Percentiles rank a stretch among this genome's conserved stretches.
These are phyloP conservation scores for Bursaphelenchus mucronatus DNA, from an alignment of 1,140 invertebrate genomes.

Conservation along the genomic window DNA sequence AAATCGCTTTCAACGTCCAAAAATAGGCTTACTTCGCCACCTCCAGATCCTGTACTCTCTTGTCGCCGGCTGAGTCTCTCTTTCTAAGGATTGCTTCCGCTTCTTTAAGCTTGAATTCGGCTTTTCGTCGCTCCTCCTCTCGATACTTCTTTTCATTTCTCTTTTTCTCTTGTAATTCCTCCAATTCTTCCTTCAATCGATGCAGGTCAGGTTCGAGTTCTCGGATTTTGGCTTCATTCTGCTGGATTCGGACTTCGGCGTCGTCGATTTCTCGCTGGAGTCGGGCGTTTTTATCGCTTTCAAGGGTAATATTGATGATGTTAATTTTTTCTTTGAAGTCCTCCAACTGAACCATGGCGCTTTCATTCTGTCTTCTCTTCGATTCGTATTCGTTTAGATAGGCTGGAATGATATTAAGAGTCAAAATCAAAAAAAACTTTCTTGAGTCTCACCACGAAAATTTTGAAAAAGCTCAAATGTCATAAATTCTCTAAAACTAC, in stretches of 20 bases:
- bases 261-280: conserved; percentile 8
- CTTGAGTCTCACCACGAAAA: no score
- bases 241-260: not conserved
- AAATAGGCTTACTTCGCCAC: no score
- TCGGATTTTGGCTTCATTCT: not conserved
- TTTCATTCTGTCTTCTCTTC: not conserved
- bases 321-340: not conserved
- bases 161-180: not conserved
- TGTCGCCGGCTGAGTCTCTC: no score
- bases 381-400: not conserved
- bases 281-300: not conserved
- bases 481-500: no score
- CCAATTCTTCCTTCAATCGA: not conserved
- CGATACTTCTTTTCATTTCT: conserved; percentile 10
- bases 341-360: not conserved
- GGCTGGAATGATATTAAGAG: not conserved
- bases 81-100: not conserved
- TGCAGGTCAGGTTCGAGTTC: not conserved
- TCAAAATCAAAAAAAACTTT: not conserved
- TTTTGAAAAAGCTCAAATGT: no score
- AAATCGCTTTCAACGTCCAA: no score
- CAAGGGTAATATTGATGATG: not conserved
- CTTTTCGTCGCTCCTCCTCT: not conserved
- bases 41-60: no score
- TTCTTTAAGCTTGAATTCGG: not conserved